Conservation (phyloP, 2,888 invertebrate species). For the Drosophila buzzatii region DNA sequence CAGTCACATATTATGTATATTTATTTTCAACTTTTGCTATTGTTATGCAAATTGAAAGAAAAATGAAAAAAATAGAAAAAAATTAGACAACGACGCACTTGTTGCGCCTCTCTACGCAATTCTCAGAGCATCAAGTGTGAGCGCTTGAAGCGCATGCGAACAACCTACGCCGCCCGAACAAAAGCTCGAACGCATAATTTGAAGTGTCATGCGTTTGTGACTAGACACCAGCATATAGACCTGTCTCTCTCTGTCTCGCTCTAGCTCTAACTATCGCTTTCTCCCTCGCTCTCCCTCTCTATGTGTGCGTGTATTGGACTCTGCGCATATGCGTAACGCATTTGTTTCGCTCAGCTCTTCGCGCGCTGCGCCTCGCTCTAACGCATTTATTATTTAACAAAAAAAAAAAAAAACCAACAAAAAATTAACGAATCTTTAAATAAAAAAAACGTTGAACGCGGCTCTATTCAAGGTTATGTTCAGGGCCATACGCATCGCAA, state of each 20-base stretch:
- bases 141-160: slow-evolving; percentile 50
- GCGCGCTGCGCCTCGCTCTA: slow-evolving; percentile 59
- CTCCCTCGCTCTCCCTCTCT: no score
- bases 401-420: slow-evolving; percentile 45
- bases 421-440: slow-evolving; percentile 76
- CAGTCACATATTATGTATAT: neutral
- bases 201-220: slow-evolving; percentile 62
- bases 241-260: neutral
- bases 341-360: slow-evolving; percentile 46
- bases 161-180: slow-evolving; percentile 39
- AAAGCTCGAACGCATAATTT: slow-evolving; percentile 61
- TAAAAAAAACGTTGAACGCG: slow-evolving; percentile 61
- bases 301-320: slow-evolving; percentile 3
- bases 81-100: slow-evolving; percentile 1
- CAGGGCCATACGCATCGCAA: slow-evolving; percentile 82
- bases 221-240: slow-evolving; percentile 27
- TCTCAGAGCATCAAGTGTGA: slow-evolving; percentile 27
- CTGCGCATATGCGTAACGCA: slow-evolving; percentile 73
- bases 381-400: slow-evolving; percentile 65
- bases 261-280: neutral
- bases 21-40: slow-evolving; percentile 3
- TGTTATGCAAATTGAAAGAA: slow-evolving; percentile 21
- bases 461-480: slow-evolving; percentile 83
- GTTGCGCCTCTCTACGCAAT: slow-evolving; percentile 37
- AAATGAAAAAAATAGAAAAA: neutral